Evolutionary conservation across 2,888 invertebrate species (phyloP).

Genomic region (Herminia tarsipennalis): DNA sequence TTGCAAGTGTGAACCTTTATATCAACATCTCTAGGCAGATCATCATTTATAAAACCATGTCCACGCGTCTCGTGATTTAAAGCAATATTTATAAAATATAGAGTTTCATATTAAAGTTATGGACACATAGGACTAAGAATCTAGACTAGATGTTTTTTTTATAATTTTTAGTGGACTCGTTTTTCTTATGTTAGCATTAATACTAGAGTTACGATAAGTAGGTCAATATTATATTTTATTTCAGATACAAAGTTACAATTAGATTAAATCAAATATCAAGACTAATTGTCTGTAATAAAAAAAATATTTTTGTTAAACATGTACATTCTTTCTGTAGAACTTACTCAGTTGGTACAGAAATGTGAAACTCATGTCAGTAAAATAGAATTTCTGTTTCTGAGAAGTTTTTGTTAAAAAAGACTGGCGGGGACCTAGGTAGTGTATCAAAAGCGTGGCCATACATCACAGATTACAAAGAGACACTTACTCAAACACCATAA

Average conservation of each 20-base stretch:
- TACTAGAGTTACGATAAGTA: too few species aligned
- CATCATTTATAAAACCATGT: slow-evolving; percentile 64
- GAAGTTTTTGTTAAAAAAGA: slow-evolving; percentile 25
- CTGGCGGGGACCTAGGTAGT: slow-evolving; percentile 33
- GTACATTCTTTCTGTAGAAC: too few species aligned
- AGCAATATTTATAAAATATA: slow-evolving; percentile 47
- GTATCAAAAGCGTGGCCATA: slow-evolving; percentile 46
- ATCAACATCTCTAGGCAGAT: slow-evolving; percentile 64
- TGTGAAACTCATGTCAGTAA: too few species aligned
- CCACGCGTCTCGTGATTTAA: slow-evolving; percentile 52
- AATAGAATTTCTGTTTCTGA: slow-evolving; percentile 12
- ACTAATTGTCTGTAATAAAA: too few species aligned
- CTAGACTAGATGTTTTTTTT: too few species aligned
- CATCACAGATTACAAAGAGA: slow-evolving; percentile 54
- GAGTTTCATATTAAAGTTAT: slow-evolving; percentile 22
- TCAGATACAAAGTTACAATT: too few species aligned
- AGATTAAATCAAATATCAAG: too few species aligned
- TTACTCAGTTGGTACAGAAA: too few species aligned
- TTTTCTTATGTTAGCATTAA: too few species aligned
- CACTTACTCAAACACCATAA: slow-evolving; percentile 55
- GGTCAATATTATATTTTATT: too few species aligned
- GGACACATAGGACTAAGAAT: neutral
- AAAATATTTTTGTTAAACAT: too few species aligned
- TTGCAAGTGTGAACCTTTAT: slow-evolving; percentile 68
- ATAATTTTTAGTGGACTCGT: too few species aligned